These are phyloP conservation scores for Petaurus breviceps DNA, from an alignment of 2,113 vertebrate species.

Conservation along the genomic window DNA sequence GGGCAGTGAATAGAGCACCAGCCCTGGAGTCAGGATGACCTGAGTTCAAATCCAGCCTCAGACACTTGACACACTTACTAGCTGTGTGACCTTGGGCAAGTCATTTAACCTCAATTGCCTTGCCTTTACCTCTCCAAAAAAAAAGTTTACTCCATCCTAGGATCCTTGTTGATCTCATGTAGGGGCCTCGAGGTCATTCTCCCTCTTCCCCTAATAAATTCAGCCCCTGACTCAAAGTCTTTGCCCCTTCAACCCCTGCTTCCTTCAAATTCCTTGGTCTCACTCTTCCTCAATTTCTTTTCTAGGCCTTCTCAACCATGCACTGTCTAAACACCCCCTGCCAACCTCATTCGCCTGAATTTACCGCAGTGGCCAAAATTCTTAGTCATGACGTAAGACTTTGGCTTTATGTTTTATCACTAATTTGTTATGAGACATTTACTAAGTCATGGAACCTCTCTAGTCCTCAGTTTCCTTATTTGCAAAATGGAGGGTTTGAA, in stretches of 20 bases:
- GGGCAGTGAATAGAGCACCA: too few species aligned
- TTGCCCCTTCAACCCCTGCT: not conserved
- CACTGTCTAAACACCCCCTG: not conserved
- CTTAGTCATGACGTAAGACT: not conserved
- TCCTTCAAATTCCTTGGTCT: not conserved
- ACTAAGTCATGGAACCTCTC: not conserved
- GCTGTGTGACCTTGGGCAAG: too few species aligned
- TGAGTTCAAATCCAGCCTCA: too few species aligned
- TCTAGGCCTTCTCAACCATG: not conserved
- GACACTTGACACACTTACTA: too few species aligned
- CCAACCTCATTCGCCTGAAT: not conserved
- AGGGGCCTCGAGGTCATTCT: not conserved
- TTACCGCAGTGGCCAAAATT: not conserved
- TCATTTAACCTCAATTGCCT: too few species aligned
- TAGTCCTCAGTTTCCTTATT: not conserved
- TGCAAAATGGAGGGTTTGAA: not conserved
- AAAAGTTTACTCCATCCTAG: not conserved
- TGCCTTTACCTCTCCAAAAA: too few species aligned
- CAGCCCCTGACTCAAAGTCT: not conserved
- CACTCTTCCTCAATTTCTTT: not conserved
- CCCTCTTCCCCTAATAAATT: not conserved
- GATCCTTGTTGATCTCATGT: not conserved
- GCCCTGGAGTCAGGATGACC: too few species aligned
- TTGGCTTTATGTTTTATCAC: not conserved
- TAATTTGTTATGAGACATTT: not conserved